These are phyloP conservation scores for Periophthalmus modestus DNA, from an alignment of 2,113 vertebrate genomes.

Conservation along the genomic window DNA sequence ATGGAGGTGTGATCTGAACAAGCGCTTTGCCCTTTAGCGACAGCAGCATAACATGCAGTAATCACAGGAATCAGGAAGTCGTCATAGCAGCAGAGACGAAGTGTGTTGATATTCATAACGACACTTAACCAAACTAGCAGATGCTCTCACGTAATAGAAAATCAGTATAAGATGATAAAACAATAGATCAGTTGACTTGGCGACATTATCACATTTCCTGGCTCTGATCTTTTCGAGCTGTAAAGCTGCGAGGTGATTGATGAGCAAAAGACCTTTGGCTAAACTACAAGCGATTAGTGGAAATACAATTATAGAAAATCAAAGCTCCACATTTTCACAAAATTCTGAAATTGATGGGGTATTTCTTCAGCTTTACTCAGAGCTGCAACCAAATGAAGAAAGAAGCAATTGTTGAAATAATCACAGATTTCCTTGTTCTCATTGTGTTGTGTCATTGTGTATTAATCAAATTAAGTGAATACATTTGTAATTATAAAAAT, in stretches of 20 bases:
- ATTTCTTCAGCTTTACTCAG: not conserved
- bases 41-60: constrained; percentile 27
- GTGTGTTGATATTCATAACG: too few relatives aligned
- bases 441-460: not conserved
- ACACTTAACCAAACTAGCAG: not conserved
- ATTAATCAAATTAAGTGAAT: not conserved
- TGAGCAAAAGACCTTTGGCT: not conserved
- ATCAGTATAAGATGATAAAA: constrained; percentile 32
- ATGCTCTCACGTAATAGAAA: not conserved
- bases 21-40: constrained; percentile 47
- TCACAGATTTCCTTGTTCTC: not conserved
- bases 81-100: constrained; percentile 16
- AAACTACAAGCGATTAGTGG: constrained; percentile 6
- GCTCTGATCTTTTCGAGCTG: not conserved
- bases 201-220: constrained; percentile 26
- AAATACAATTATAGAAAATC: constrained; percentile 8
- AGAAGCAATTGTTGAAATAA: not conserved
- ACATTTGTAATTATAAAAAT: not conserved
- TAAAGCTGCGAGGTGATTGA: constrained; percentile 1
- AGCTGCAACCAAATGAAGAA: constrained; percentile 2
- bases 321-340: not conserved
- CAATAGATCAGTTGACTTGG: constrained; percentile 8
- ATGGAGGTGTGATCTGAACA: constrained; percentile 41
- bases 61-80: constrained; percentile 42
- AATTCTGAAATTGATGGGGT: not conserved